Evolutionary conservation across 2,888 invertebrate genomes (phyloP), one percentile per base, ranked within the genome.

Genomic region (Leptodirus hochenwartii): DNA sequence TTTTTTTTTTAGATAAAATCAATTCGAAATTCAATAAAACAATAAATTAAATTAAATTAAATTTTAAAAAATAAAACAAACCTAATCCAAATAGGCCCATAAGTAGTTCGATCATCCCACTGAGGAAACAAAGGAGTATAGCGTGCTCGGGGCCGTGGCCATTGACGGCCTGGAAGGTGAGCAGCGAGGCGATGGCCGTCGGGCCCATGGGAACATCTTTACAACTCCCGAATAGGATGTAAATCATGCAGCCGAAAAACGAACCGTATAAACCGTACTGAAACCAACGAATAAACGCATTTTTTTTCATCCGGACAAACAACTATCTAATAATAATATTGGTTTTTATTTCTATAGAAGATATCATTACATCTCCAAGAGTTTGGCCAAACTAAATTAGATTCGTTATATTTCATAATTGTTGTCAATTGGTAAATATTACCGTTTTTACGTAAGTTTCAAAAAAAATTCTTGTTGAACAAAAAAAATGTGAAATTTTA

Each of bases 201-300:
- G 91, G 91, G 8, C 91, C 90, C 42, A 88, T 69, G 1, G 90
- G 88, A 35, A 88, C 79, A 51, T 90, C 88, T 52, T 87, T 85
- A 49, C 87, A 84, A 37, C 85, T 87, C 26, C 91, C 91, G 42
- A 93, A 66, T 40, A 91, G 58, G 43, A 84, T 78, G 61, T 93
- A 93, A 36, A 90, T 64, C 55, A 91, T 78, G 51, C 81, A 79
- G 25, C 90, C 87, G 46, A 90, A 58, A 58, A 91, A 91, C n/a
- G 90, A 84, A 30, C 87, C 81, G 56, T 91, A 91, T 29, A 93
- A 62, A 23, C 91, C 93, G 56, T 84, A 81, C 77, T 88, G 64
- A 8, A 53, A 45, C 33, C 25, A 33, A n/a, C n/a, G n/a, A n/a
- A n/a, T n/a, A n/a, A 40, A 33, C 37, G 31, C 13, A 24, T 27